phyloP scores from a whole-genome alignment of 2,888 invertebrate genomes.

The Cremastobaeus sp. region DNA sequence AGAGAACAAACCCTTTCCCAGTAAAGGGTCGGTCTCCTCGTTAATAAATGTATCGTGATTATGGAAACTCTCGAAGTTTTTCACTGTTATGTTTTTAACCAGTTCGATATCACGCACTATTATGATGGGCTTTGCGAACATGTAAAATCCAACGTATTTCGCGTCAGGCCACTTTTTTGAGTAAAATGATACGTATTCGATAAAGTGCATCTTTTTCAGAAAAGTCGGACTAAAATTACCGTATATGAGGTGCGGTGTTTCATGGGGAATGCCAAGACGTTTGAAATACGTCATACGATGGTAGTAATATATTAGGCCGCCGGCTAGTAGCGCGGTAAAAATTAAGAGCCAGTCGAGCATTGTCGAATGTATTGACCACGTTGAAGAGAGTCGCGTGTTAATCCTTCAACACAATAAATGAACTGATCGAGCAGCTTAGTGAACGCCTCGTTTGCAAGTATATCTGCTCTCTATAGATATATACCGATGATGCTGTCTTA shows the following conservation, averaged over 20 bases:
- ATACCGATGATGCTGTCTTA: too few relatives aligned
- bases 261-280: not conserved
- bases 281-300: not conserved
- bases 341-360: not conserved
- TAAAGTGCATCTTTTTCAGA: not conserved
- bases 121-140: conserved; percentile 61
- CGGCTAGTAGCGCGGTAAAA: not conserved
- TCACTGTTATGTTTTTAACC: conserved; percentile 33
- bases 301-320: too few relatives aligned
- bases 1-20: conserved; percentile 56
- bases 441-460: too few relatives aligned
- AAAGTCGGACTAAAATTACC: not conserved
- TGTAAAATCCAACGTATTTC: conserved; percentile 65
- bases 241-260: conserved; percentile 1
- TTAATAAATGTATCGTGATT: conserved; percentile 63
- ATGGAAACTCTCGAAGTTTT: conserved; percentile 52
- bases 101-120: conserved; percentile 21
- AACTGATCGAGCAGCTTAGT: too few relatives aligned
- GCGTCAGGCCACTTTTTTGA: conserved; percentile 47
- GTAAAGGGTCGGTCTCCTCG: conserved; percentile 56
- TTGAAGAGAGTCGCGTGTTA: not conserved
- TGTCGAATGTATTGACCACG: not conserved
- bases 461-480: too few relatives aligned
- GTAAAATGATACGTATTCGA: not conserved
- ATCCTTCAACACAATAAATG: not conserved